Percentiles rank a stretch among this genome's conserved stretches.
phyloP scores from a whole-genome alignment of 2,797 vertebrate genomes.

The Pristis pectinata region DNA sequence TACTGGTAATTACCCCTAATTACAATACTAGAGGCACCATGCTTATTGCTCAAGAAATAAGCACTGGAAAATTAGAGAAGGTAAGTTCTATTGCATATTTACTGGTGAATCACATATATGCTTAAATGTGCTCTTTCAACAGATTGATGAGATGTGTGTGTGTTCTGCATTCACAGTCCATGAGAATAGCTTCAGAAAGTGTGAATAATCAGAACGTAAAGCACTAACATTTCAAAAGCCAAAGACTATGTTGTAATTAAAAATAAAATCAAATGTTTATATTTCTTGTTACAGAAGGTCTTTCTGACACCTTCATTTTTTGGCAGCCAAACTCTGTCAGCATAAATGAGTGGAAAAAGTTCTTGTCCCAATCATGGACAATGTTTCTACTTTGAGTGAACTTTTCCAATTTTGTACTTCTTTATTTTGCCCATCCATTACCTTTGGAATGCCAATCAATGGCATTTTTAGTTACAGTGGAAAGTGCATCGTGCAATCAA shows the following conservation, averaged over 20 bases:
- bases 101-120: background rate
- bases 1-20: background rate
- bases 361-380: background rate
- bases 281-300: background rate
- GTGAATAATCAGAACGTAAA: background rate
- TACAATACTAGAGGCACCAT: background rate
- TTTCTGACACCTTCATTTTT: background rate
- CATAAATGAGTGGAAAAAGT: background rate
- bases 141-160: background rate
- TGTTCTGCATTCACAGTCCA: background rate
- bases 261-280: background rate
- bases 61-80: background rate
- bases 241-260: background rate
- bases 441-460: background rate
- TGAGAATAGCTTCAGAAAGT: background rate
- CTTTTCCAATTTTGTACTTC: background rate
- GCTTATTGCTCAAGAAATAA: conserved; percentile 4
- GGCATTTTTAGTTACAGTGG: background rate
- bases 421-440: background rate
- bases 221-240: background rate
- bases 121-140: background rate
- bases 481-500: background rate
- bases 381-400: background rate
- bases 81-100: background rate
- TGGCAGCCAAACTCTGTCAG: background rate